Conservation (phyloP, 2,888 invertebrate species). For the Linnaemya tessellans region DNA sequence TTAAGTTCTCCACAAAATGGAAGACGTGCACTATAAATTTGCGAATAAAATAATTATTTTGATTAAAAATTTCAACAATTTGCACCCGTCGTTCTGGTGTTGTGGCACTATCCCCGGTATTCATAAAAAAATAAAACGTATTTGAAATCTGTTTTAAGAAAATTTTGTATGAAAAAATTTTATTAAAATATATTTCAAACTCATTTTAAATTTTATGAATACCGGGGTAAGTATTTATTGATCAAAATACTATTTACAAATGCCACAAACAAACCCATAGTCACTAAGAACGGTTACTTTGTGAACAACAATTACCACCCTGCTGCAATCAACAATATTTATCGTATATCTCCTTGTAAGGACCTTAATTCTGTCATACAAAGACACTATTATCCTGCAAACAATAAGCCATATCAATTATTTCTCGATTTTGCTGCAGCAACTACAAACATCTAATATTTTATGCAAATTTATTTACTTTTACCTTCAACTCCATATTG, state of each 20-base stretch:
- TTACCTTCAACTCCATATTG: conserved; percentile 22
- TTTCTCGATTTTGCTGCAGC: conserved; percentile 30
- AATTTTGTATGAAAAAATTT: no score
- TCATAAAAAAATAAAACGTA: no score
- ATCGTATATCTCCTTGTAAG: neutral
- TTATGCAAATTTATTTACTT: conserved; percentile 65
- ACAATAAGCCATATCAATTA: conserved; percentile 45
- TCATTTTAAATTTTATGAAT: no score
- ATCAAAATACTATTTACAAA: neutral
- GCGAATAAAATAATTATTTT: no score
- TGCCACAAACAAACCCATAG: neutral
- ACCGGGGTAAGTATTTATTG: neutral
- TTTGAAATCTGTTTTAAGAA: no score
- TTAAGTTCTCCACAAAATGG: no score
- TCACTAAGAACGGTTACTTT: neutral
- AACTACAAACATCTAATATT: conserved; percentile 51
- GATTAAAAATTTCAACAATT: no score
- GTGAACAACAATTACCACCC: neutral
- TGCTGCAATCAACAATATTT: conserved; percentile 14
- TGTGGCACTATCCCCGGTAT: no score
- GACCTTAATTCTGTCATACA: neutral
- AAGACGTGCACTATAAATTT: no score
- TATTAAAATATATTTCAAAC: no score
- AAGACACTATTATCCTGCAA: conserved; percentile 18
- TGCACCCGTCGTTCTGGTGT: no score